Conservation (phyloP, 2,113 vertebrate genomes). For the Numida meleagris region DNA sequence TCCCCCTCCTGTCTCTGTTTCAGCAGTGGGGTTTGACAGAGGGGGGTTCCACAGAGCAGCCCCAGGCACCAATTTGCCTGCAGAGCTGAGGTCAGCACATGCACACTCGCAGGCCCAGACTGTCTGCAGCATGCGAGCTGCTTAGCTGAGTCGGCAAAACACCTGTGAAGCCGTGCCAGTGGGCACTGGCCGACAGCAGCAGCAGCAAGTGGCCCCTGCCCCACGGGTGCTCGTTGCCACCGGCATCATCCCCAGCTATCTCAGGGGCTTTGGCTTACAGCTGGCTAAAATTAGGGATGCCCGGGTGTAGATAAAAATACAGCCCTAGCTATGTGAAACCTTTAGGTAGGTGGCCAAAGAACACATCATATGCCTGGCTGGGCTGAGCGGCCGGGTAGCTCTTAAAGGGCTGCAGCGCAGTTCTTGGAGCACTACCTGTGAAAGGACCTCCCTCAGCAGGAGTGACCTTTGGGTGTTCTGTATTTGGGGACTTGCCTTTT, state of each 20-base stretch:
- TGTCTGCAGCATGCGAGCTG: rapidly evolving
- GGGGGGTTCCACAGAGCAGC: rapidly evolving
- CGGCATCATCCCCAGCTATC: rapidly evolving
- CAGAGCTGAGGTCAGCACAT: background rate
- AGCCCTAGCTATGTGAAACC: constrained; percentile 30
- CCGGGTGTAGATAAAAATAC: constrained; percentile 39
- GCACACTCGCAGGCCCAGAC: rapidly evolving
- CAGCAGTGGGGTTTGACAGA: rapidly evolving
- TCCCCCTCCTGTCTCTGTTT: background rate
- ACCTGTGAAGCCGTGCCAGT: background rate
- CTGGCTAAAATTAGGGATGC: constrained; percentile 60
- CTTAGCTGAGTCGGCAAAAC: background rate
- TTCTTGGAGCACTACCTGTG: constrained; percentile 42
- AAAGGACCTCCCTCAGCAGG: background rate
- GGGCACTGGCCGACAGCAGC: background rate
- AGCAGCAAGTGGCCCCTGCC: background rate
- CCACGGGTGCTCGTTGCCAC: background rate
- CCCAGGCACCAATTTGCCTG: rapidly evolving
- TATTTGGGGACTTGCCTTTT: constrained; percentile 39
- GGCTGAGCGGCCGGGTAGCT: rapidly evolving
- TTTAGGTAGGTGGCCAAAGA: constrained; percentile 47
- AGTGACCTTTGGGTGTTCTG: constrained; percentile 30
- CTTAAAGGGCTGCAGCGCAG: background rate
- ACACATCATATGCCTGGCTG: background rate
- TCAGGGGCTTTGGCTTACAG: background rate